Conservation (phyloP, 2,113 vertebrate species). For the Lucifuga dentata region DNA sequence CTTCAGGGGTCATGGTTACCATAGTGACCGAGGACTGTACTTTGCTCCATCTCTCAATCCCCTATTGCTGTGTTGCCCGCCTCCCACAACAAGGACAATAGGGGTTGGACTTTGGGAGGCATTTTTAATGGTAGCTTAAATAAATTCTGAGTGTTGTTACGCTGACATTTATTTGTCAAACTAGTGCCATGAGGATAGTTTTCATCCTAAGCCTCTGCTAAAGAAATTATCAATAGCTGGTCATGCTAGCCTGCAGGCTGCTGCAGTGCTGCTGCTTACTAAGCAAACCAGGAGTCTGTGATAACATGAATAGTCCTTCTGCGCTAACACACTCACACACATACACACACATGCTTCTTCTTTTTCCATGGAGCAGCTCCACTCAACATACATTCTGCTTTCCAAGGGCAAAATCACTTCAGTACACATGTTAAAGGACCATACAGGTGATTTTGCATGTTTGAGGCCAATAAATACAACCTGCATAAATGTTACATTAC, state of each 20-base stretch:
- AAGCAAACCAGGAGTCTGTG: slow-evolving; percentile 53
- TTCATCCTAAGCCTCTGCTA: slow-evolving; percentile 53
- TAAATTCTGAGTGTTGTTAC: slow-evolving; percentile 11
- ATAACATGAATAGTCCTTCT: slow-evolving; percentile 31
- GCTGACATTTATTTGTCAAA: slow-evolving; percentile 41
- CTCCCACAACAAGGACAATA: too few species aligned
- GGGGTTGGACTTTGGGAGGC: too few species aligned
- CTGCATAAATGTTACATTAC: too few species aligned
- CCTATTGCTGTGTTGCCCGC: too few species aligned
- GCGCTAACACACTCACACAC: not conserved
- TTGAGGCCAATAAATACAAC: too few species aligned
- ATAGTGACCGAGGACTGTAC: too few species aligned
- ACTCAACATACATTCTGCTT: slow-evolving; percentile 42
- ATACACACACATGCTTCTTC: not conserved
- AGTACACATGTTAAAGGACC: slow-evolving; percentile 7
- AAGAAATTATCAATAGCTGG: slow-evolving; percentile 49
- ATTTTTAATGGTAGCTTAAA: not conserved
- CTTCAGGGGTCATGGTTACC: too few species aligned
- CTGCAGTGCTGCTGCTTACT: slow-evolving; percentile 46
- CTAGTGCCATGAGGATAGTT: slow-evolving; percentile 47
- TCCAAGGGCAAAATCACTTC: slow-evolving; percentile 35
- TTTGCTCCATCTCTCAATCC: too few species aligned
- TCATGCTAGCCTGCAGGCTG: slow-evolving; percentile 43
- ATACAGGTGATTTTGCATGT: too few species aligned
- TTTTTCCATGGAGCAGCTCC: slow-evolving; percentile 16